Evolutionary conservation across 2,888 invertebrate species (phyloP).

Genomic region (Drosophila ustulata): DNA sequence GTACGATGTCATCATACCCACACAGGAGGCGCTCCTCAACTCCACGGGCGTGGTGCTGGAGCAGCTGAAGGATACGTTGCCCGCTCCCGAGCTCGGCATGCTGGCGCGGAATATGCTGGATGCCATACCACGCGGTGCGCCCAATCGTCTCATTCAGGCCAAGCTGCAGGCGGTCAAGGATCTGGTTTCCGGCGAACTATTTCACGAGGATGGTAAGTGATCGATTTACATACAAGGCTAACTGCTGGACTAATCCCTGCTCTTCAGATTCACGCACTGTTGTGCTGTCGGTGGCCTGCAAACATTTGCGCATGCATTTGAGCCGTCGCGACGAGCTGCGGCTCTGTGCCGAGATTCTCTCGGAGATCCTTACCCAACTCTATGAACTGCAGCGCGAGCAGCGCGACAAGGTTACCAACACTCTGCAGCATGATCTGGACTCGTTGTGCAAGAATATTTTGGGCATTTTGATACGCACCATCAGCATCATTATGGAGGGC

Average conservation of each 20-base stretch:
- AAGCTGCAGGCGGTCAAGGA: conserved; percentile 93
- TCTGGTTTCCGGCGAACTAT: conserved; percentile 90
- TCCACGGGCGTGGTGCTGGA: conserved; percentile 94
- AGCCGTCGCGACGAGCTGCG: conserved; percentile 92
- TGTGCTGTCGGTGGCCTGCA: conserved; percentile 92
- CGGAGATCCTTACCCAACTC: conserved; percentile 90
- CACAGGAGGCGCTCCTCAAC: conserved; percentile 92
- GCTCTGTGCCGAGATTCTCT: conserved; percentile 94
- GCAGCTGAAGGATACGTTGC: conserved; percentile 91
- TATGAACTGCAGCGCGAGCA: conserved; percentile 86
- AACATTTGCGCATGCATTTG: conserved; percentile 93
- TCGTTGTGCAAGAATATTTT: conserved; percentile 92
- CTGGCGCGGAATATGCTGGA: conserved; percentile 92
- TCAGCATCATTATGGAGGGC: conserved; percentile 92
- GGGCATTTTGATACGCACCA: conserved; percentile 94
- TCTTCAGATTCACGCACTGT: conserved; percentile 92
- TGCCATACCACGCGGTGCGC: conserved; percentile 86
- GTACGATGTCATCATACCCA: conserved; percentile 91
- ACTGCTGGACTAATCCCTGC: neutral
- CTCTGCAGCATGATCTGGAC: conserved; percentile 91
- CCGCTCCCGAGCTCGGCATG: conserved; percentile 91
- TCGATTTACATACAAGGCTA: neutral
- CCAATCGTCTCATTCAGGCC: conserved; percentile 91
- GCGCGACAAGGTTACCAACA: conserved; percentile 86
- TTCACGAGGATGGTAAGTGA: conserved; percentile 89